A percentile compares a stretch with the other conserved stretches of the same genome.
These are phyloP conservation scores for Zygogramma bicolorata DNA, from an alignment of 2,888 invertebrate genomes.

Conservation along the genomic window DNA sequence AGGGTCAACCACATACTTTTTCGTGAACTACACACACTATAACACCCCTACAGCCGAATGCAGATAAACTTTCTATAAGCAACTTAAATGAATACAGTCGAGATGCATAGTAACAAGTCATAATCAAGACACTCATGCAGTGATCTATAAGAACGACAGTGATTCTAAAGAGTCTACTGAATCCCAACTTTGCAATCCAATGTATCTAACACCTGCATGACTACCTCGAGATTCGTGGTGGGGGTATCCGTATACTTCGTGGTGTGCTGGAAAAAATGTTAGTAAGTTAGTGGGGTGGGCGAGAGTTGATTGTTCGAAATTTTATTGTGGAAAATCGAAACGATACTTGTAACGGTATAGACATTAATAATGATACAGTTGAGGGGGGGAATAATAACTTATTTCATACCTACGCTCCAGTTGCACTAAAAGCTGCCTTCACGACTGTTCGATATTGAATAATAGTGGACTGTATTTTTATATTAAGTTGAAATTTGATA, in stretches of 20 bases:
- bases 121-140: conserved; percentile 60
- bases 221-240: conserved; percentile 85
- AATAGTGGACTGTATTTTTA: too few species aligned
- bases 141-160: conserved; percentile 65
- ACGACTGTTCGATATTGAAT: too few species aligned
- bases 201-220: conserved; percentile 67
- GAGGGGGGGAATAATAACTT: too few species aligned
- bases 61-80: conserved; percentile 10
- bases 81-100: conserved; percentile 29
- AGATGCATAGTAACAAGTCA: conserved; percentile 40
- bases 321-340: too few species aligned
- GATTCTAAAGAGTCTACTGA: conserved; percentile 68
- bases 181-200: conserved; percentile 68
- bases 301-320: not conserved
- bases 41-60: conserved; percentile 11
- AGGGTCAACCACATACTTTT: not conserved
- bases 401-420: too few species aligned
- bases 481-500: too few species aligned
- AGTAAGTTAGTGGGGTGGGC: conserved; percentile 44
- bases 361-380: too few species aligned
- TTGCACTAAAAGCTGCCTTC: too few species aligned
- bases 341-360: too few species aligned
- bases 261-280: conserved; percentile 68
- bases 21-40: conserved; percentile 12
- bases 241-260: conserved; percentile 74